Conservation (phyloP, 2,797 vertebrate genomes). For the Pseudotriccus pelzelni region DNA sequence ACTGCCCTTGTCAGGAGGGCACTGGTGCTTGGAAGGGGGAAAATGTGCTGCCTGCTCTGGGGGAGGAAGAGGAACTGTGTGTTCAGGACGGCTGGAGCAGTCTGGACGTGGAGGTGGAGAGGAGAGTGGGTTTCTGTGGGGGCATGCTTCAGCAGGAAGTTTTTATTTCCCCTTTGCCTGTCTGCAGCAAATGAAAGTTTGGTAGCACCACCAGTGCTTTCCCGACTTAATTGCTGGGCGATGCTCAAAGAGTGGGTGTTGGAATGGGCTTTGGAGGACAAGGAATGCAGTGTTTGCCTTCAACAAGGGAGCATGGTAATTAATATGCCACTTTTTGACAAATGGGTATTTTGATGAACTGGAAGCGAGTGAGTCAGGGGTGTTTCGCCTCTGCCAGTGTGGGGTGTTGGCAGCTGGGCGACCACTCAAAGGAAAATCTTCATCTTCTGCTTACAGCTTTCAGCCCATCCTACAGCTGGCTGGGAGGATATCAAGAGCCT, state of each 20-base stretch:
- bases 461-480: neutral
- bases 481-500: neutral
- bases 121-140: neutral
- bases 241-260: fast-evolving
- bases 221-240: neutral
- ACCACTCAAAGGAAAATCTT: neutral
- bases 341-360: neutral
- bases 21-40: neutral
- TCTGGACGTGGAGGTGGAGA: neutral
- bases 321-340: neutral
- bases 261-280: neutral
- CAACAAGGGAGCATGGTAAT: neutral
- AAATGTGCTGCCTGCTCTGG: neutral
- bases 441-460: neutral
- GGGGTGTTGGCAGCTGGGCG: neutral
- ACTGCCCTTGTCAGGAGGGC: neutral
- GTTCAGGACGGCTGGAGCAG: fast-evolving
- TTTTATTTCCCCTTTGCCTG: neutral
- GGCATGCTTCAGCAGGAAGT: neutral
- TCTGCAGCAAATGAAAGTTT: neutral
- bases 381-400: neutral
- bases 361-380: neutral
- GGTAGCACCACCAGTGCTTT: neutral
- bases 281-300: neutral
- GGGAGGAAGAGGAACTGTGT: fast-evolving